These are phyloP conservation scores for Papilio polyxenes DNA, from an alignment of 1,140 invertebrate genomes.

Conservation along the genomic window DNA sequence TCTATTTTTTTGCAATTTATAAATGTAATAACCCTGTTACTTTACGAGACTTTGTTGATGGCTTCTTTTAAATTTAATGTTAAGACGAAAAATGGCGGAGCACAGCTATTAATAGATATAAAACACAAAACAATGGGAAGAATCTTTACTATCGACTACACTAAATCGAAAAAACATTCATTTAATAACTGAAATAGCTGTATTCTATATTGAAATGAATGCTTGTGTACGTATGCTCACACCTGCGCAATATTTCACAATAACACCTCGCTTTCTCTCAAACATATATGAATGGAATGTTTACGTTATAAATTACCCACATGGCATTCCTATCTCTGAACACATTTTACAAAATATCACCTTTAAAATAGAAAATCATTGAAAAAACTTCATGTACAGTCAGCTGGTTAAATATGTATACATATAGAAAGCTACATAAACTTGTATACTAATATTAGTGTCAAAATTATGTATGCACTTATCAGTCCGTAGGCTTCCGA, in stretches of 20 bases:
- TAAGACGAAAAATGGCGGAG: not conserved
- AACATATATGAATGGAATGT: conserved; percentile 14
- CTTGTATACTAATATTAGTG: too few relatives aligned
- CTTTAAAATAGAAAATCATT: not conserved
- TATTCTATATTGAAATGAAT: not conserved
- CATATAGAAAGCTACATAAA: too few relatives aligned
- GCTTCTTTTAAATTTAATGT: too few relatives aligned
- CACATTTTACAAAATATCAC: not conserved
- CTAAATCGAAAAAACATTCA: not conserved
- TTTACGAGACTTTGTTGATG: too few relatives aligned
- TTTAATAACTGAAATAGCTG: not conserved
- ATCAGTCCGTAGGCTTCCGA: too few relatives aligned
- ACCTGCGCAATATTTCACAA: conserved; percentile 33
- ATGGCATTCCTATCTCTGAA: not conserved
- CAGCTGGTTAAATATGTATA: too few relatives aligned
- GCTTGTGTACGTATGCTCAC: not conserved
- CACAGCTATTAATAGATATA: not conserved
- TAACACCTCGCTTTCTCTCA: conserved; percentile 7
- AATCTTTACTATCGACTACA: not conserved
- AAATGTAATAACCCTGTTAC: too few relatives aligned
- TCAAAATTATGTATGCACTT: too few relatives aligned
- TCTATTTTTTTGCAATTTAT: too few relatives aligned
- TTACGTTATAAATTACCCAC: conserved; percentile 21
- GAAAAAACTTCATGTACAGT: too few relatives aligned
- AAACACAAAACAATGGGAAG: not conserved